Conservation (phyloP, 1,140 invertebrate species). For the Asbolus verrucosus region DNA sequence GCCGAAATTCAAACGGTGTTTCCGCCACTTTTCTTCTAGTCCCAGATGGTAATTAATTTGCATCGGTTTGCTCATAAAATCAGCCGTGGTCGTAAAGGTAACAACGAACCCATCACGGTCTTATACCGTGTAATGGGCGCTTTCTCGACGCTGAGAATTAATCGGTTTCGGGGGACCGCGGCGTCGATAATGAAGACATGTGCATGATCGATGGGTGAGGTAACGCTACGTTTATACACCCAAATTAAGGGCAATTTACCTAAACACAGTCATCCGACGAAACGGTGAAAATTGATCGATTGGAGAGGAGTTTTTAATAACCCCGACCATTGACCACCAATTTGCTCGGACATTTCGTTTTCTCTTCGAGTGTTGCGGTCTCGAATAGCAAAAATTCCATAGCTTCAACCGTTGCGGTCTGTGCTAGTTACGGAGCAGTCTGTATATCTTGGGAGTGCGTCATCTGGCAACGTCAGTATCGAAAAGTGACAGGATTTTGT, state of each 20-base stretch:
- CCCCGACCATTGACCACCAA: too few species aligned
- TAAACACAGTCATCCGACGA: conserved; percentile 10
- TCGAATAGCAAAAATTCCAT: too few species aligned
- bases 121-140: conserved; percentile 7
- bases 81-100: conserved; percentile 4
- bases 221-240: too few species aligned
- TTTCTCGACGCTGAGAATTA: conserved; percentile 1
- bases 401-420: too few species aligned
- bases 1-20: conserved; percentile 9
- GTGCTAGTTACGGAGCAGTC: too few species aligned
- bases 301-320: not conserved
- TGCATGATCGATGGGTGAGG: conserved; percentile 20
- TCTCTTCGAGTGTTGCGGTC: too few species aligned
- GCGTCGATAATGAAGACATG: conserved; percentile 11
- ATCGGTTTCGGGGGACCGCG: not conserved
- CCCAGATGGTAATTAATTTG: conserved; percentile 23
- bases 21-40: too few species aligned
- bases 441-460: too few species aligned
- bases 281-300: too few species aligned
- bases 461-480: too few species aligned
- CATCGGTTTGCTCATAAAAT: conserved; percentile 18
- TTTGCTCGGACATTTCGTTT: too few species aligned
- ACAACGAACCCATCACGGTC: conserved; percentile 5
- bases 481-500: too few species aligned
- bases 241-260: conserved; percentile 27